Percentiles rank a stretch among this genome's conserved stretches.
Evolutionary conservation across 1,140 invertebrate genomes (phyloP).

Genomic region (Drosophila hydei): DNA sequence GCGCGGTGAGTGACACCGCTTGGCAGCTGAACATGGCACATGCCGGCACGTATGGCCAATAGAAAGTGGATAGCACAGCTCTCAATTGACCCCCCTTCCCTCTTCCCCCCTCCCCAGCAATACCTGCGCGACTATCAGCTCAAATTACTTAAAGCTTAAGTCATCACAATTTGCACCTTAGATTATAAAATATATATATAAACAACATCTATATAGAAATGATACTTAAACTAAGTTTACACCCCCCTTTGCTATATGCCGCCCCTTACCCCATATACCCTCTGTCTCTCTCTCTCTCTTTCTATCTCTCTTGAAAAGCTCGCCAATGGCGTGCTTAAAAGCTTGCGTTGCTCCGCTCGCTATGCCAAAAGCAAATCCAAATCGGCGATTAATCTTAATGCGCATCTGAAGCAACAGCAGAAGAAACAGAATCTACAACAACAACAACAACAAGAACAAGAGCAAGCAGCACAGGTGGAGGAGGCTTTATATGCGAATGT

Average conservation of each 20-base stretch:
- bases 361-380: constrained; percentile 69
- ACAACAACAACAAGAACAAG: constrained; percentile 23
- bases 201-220: constrained; percentile 6
- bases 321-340: constrained; percentile 67
- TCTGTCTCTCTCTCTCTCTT: constrained; percentile 26
- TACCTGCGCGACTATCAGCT: neutral
- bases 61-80: constrained; percentile 25
- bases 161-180: constrained; percentile 15
- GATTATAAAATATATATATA: neutral
- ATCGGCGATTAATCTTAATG: constrained; percentile 70
- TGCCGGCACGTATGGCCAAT: constrained; percentile 32
- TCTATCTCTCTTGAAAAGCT: constrained; percentile 53
- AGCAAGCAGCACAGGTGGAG: constrained; percentile 27
- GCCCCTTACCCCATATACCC: neutral
- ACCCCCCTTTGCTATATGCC: constrained; percentile 1
- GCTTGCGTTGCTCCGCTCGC: constrained; percentile 65
- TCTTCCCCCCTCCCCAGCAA: neutral
- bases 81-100: neutral
- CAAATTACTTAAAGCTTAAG: constrained; percentile 17
- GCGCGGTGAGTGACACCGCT: constrained; percentile 18
- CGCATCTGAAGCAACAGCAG: constrained; percentile 65
- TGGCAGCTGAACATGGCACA: constrained; percentile 14
- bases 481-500: constrained; percentile 60
- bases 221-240: constrained; percentile 23
- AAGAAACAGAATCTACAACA: constrained; percentile 43